These are phyloP conservation scores for Temnopleurus reevesii DNA, from an alignment of 53 echinoderm and acorn worm species.

Conservation along the genomic window DNA sequence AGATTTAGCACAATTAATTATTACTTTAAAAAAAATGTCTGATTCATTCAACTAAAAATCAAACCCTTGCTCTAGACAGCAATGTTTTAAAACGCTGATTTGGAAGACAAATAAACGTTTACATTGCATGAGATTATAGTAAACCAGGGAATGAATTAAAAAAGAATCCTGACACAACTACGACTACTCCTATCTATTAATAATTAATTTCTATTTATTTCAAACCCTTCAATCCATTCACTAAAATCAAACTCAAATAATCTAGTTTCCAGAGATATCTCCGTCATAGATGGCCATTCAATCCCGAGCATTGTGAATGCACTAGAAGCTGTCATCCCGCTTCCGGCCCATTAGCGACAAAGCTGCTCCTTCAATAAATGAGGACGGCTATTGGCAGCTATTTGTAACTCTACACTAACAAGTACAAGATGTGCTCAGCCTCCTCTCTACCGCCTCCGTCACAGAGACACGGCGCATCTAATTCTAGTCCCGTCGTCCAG, in stretches of 20 bases:
- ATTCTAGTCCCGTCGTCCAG: conserved; percentile 11
- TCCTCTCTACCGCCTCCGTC: too few relatives aligned
- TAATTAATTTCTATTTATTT: not conserved
- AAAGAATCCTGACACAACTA: too few relatives aligned
- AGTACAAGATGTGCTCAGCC: not conserved
- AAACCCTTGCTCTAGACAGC: too few relatives aligned
- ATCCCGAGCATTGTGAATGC: not conserved
- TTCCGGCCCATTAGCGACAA: conserved; percentile 34
- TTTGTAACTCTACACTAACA: conserved; percentile 18
- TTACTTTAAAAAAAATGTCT: too few relatives aligned
- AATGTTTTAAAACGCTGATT: too few relatives aligned
- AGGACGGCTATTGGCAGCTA: conserved; percentile 29
- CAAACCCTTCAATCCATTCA: not conserved
- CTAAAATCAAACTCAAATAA: not conserved
- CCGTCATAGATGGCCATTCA: not conserved
- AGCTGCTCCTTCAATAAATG: not conserved
- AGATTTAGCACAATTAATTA: too few relatives aligned
- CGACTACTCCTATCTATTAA: not conserved
- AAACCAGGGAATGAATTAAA: too few relatives aligned
- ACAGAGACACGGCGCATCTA: conserved; percentile 17
- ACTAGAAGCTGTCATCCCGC: conserved; percentile 19
- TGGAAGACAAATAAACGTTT: too few relatives aligned
- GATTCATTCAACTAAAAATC: too few relatives aligned
- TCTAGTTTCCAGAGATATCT: not conserved
- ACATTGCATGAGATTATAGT: too few relatives aligned